Evolutionary conservation across 2,888 invertebrate species (phyloP).

Genomic region (Busseola fusca): DNA sequence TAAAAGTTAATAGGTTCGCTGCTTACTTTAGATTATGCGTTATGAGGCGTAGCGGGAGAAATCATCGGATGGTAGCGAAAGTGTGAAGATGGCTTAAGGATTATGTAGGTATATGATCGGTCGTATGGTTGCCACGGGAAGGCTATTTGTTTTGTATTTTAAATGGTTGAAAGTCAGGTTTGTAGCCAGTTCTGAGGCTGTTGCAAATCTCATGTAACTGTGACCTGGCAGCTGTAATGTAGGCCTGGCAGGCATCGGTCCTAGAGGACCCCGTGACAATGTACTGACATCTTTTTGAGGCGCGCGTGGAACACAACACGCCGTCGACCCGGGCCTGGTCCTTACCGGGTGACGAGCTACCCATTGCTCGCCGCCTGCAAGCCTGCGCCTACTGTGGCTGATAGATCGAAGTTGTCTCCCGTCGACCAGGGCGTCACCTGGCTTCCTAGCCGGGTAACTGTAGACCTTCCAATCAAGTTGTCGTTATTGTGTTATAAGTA

Average conservation of each 20-base stretch:
- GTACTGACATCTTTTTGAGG: too few species aligned
- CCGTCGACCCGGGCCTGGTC: too few species aligned
- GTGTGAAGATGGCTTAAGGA: slow-evolving; percentile 42
- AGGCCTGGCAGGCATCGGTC: too few species aligned
- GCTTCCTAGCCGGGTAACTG: too few species aligned
- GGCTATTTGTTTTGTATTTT: slow-evolving; percentile 31
- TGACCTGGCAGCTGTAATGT: too few species aligned
- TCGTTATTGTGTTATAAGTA: not conserved
- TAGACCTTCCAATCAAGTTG: not conserved
- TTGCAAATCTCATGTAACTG: not conserved
- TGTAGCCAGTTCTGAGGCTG: not conserved
- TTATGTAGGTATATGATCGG: slow-evolving; percentile 46
- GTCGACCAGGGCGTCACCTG: too few species aligned
- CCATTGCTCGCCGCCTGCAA: too few species aligned
- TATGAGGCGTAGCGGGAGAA: slow-evolving; percentile 31
- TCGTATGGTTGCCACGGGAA: slow-evolving; percentile 29
- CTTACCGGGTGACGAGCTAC: too few species aligned
- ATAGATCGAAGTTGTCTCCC: too few species aligned
- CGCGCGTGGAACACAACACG: too few species aligned
- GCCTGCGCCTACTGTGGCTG: too few species aligned
- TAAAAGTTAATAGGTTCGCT: slow-evolving; percentile 55
- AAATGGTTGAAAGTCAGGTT: slow-evolving; percentile 5
- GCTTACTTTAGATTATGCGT: slow-evolving; percentile 54
- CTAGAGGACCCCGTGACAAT: too few species aligned
- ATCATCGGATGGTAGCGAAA: slow-evolving; percentile 49